These are phyloP conservation scores for Enoplosus armatus DNA, from an alignment of 2,797 vertebrate genomes.

Conservation along the genomic window DNA sequence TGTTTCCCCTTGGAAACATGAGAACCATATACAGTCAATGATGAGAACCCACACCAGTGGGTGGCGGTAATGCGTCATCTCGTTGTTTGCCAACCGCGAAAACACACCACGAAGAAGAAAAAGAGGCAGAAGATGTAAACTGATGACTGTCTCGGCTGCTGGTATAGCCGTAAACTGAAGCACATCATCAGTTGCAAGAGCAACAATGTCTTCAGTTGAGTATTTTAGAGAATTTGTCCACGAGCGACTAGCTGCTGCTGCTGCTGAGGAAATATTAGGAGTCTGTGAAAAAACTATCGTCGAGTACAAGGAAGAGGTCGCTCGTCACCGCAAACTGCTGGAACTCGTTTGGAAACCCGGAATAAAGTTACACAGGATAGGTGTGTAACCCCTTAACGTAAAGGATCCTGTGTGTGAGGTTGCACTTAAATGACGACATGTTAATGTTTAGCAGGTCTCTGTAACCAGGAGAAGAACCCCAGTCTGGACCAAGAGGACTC, in stretches of 20 bases:
- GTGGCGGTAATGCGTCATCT: no score
- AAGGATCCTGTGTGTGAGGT: no score
- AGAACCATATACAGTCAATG: no score
- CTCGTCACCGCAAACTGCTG: conserved; percentile 33
- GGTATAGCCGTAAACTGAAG: no score
- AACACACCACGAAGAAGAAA: no score
- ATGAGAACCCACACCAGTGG: no score
- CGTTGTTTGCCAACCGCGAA: no score
- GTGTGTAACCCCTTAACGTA: background rate
- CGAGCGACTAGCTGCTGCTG: conserved; percentile 43
- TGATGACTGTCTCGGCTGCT: no score
- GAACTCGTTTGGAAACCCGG: conserved; percentile 28
- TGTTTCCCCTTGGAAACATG: conserved; percentile 6
- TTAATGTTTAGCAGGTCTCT: conserved; percentile 3
- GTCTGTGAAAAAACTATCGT: conserved; percentile 21
- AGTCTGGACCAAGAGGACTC: background rate
- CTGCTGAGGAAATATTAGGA: conserved; percentile 52
- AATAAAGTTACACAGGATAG: background rate
- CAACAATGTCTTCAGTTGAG: conserved; percentile 19
- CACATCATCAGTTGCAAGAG: no score
- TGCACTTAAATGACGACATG: no score
- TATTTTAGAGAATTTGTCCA: conserved; percentile 26
- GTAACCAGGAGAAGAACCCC: conserved; percentile 3
- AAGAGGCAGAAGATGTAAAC: no score
- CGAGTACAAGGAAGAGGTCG: conserved; percentile 39